A percentile compares a stretch with the other conserved stretches of the same genome.
Conservation (phyloP, 2,888 invertebrate genomes). For the Platycheirus rosarum region DNA sequence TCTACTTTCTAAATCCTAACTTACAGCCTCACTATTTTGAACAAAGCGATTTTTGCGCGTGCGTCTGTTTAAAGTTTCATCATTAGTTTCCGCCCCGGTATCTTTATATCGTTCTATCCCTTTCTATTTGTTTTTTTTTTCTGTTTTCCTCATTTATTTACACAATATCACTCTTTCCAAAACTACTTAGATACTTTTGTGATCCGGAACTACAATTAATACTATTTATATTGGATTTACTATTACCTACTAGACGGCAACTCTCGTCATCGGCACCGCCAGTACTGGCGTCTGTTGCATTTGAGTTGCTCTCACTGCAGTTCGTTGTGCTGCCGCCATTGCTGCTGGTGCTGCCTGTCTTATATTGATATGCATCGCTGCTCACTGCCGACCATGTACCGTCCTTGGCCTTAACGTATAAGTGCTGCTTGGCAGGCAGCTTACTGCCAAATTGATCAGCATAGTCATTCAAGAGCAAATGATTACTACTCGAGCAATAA, state of each 20-base stretch:
- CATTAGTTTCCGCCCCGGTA: slow-evolving; percentile 10
- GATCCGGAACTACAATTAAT: slow-evolving; percentile 76
- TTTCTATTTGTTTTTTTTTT: slow-evolving; percentile 49
- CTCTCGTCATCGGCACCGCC: slow-evolving; percentile 77
- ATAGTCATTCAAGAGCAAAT: slow-evolving; percentile 64
- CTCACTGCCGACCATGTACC: slow-evolving; percentile 82
- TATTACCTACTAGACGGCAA: slow-evolving; percentile 75
- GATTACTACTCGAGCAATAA: slow-evolving; percentile 77
- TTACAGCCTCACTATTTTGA: slow-evolving; percentile 68
- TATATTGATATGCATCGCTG: slow-evolving; percentile 81
- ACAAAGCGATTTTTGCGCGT: slow-evolving; percentile 62
- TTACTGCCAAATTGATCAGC: slow-evolving; percentile 79
- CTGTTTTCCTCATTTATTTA: slow-evolving; percentile 76
- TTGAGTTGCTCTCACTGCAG: slow-evolving; percentile 75
- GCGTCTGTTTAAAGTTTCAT: slow-evolving; percentile 60
- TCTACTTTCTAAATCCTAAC: slow-evolving; percentile 55
- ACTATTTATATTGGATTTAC: slow-evolving; percentile 75
- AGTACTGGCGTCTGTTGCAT: slow-evolving; percentile 29
- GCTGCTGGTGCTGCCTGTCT: slow-evolving; percentile 74
- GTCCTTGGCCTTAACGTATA: slow-evolving; percentile 82
- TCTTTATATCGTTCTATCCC: too few relatives aligned
- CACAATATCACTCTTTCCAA: slow-evolving; percentile 82
- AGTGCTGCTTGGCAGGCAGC: slow-evolving; percentile 81
- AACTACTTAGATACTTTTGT: slow-evolving; percentile 82
- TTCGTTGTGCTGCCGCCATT: slow-evolving; percentile 75